Conservation (phyloP, 2,113 vertebrate species). For the Morone chrysops region DNA sequence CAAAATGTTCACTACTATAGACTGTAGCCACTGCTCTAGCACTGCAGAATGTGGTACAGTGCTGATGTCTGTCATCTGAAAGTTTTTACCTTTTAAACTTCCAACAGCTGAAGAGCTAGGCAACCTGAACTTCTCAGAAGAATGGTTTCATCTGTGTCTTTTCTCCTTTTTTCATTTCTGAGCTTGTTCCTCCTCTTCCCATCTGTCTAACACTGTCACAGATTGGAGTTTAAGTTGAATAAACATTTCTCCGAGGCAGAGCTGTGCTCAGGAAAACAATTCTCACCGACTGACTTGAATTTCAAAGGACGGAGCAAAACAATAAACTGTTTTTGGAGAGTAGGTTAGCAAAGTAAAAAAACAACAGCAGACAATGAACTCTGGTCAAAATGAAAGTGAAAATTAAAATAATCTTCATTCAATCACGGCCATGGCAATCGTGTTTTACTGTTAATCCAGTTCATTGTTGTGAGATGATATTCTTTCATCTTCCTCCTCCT, state of each 20-base stretch:
- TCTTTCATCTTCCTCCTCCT: constrained; percentile 1
- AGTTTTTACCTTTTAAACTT: constrained; percentile 4
- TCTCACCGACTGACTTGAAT: background rate
- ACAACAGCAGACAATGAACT: background rate
- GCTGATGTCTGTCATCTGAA: background rate
- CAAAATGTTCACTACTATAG: background rate
- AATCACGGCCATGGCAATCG: no score
- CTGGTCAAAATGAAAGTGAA: background rate
- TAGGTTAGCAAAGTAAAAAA: background rate
- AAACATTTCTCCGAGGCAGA: constrained; percentile 47
- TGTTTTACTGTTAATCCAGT: background rate
- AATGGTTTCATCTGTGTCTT: background rate
- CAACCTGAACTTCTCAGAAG: background rate
- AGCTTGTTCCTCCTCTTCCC: constrained; percentile 1
- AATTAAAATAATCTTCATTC: background rate
- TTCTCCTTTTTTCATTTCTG: background rate
- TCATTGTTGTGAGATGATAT: background rate
- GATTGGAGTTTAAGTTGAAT: constrained; percentile 55
- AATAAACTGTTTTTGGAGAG: background rate
- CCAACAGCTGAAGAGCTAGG: background rate
- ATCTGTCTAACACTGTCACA: constrained; percentile 57
- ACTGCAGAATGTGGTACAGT: background rate
- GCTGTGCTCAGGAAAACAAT: background rate
- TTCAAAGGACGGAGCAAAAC: constrained; percentile 4
- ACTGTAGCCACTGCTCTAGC: background rate